These are phyloP conservation scores for Epinephelus fuscoguttatus DNA, from an alignment of 2,113 vertebrate species.

Conservation along the genomic window DNA sequence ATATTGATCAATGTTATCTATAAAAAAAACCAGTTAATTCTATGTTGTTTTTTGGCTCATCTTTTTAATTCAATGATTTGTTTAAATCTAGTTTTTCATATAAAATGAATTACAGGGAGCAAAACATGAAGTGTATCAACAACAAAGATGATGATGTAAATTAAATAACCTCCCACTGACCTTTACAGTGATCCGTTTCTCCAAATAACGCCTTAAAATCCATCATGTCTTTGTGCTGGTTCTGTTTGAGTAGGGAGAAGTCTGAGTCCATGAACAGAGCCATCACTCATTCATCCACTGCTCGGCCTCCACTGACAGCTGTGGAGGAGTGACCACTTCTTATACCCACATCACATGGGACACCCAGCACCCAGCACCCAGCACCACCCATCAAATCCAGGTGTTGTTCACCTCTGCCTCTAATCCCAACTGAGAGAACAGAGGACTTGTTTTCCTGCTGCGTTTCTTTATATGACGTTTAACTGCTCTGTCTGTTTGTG, in stretches of 20 bases:
- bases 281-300: constrained; percentile 50
- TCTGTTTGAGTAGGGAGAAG: constrained; percentile 57
- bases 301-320: background rate
- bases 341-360: constrained; percentile 51
- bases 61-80: background rate
- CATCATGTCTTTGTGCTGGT: constrained; percentile 59
- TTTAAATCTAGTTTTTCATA: background rate
- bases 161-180: constrained; percentile 43
- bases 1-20: background rate
- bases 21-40: background rate
- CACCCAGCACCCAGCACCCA: background rate
- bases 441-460: constrained; percentile 8
- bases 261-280: constrained; percentile 74
- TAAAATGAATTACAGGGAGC: too few relatives aligned
- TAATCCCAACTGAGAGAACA: constrained; percentile 21
- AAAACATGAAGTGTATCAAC: background rate
- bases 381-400: constrained; percentile 16
- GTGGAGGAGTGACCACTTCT: constrained; percentile 57
- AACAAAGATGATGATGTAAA: background rate
- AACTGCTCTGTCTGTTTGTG: background rate
- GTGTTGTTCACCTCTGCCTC: constrained; percentile 27
- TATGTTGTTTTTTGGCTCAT: too few relatives aligned
- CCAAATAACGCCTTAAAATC: constrained; percentile 68
- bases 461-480: background rate
- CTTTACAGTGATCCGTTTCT: constrained; percentile 67